Base-by-base conservation (phyloP, 2,113 vertebrate species). In the Rhinogobius similis region DNA sequence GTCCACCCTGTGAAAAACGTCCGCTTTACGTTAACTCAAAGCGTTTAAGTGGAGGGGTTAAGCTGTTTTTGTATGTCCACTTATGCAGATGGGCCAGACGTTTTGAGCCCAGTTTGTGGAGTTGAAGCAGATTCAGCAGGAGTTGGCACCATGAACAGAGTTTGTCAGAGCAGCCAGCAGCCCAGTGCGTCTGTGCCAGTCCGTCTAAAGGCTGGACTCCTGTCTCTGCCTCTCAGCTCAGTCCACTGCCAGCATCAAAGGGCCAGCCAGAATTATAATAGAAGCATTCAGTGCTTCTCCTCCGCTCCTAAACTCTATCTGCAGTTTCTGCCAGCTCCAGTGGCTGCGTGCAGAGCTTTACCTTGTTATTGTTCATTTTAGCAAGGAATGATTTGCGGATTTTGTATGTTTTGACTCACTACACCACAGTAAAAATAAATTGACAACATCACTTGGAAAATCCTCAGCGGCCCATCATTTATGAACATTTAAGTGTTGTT, bases 211-310 rank as follows among this genome's bases (percentile, higher is more conserved):
- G 62, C 87, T 79, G 67, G 68, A 68, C 62, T 84, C 75, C 84
- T 83, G 67, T 86, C 84, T 77, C 76, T 77, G 65, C 76, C 58
- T 67, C 70, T 79, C 56, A 39, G 78, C 68, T 81, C 44, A 79
- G 70, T 79, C 68, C 62, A 69, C 55, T 85, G 83, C 82, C 77
- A 85, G 83, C 65, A 78, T 81, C 76, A 73, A 84, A 86, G 85
- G 62, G 73, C 71, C 67, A 8, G 62, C 71, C 76, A 74, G 65
- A 80, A 73, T 82, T 75, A 76, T 85, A 79, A 84, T 76, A 46
- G 77, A 86, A 76, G 2, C 68, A 78, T 78, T 79, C 78, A 82
- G 68, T 69, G 0, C 1, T 73, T 81, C 75, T 74, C 77, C 77
- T 83, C 81, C 78, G 71, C 77, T 67, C 72, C 64, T 68, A 77